Base-by-base conservation (phyloP, 1,140 invertebrate species). In the Mamestra configurata region DNA sequence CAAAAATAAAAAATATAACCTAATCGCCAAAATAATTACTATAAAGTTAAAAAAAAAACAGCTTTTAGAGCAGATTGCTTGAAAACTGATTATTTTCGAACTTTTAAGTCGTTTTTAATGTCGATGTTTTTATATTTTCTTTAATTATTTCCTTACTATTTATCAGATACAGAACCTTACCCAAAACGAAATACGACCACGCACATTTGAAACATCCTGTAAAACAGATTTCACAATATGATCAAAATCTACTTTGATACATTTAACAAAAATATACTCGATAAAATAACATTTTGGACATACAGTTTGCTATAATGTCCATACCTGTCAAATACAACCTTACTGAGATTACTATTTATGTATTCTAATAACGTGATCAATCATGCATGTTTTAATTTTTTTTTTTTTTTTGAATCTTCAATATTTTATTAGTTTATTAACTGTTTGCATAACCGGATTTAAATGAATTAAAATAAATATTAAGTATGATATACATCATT, bases 271-370 rank as follows among this genome's bases (percentile, higher is more conserved):
- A 53, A 35, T 4, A 72, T 31, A 40, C 10, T 35, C 8, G 13
- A 15, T 40, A 15, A 15, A 40, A 59, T n/a, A 59, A 57, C 43
- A 27, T 8, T 43, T 51, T 35, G 22, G 40, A 66, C 43, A 18
- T 27, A 49, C 27, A 31, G 40, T 72, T 72, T 73, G 72, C 11
- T 76, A 35, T 31, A 31, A 31, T 77, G 79, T 83, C 77, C 71
- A 79, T 84, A 49, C 11, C 31, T 80, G 72, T 77, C 49, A 73
- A 59, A 64, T 59, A 75, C 80, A 81, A 83, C 53, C 40, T 68
- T 78, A 80, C 73, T 55, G 37, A 53, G 46, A 71, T 71, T 70
- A 70, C 35, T 70, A 8, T 53, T 53, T 53, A 53, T 71, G 35
- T 43, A 75, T 59, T 55, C 49, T 55, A 43, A 59, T 57, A 4